Evolutionary conservation across 92 coral and sea anemone species (phyloP).

Genomic region (Phenganax stokvisi): DNA sequence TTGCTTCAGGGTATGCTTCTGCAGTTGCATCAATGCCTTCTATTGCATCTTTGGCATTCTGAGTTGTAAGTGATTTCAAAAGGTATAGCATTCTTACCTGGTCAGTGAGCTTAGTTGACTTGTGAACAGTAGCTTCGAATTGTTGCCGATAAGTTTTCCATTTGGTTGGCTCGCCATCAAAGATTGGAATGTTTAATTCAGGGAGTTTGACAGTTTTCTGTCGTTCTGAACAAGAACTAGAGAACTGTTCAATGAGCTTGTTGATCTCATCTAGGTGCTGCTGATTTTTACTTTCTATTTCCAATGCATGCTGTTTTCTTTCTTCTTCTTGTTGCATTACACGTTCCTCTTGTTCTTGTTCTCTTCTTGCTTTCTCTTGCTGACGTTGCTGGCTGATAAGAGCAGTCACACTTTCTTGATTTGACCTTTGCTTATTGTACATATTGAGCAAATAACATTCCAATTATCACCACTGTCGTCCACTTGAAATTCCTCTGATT

Average conservation of each 20-base stretch:
- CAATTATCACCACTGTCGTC: constrained; percentile 2
- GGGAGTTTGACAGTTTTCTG: constrained; percentile 38
- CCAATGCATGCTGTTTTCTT: constrained; percentile 19
- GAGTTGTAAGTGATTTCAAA: constrained; percentile 44
- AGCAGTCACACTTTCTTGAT: neutral
- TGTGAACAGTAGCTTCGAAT: constrained; percentile 55
- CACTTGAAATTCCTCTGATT: neutral
- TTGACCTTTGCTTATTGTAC: neutral
- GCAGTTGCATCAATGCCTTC: constrained; percentile 50
- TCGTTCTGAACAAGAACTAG: constrained; percentile 7
- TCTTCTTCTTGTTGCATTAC: neutral
- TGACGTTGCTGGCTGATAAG: neutral
- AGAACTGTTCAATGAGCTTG: constrained; percentile 6
- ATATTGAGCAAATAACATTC: neutral
- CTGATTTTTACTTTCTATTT: constrained; percentile 13
- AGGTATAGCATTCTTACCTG: constrained; percentile 49
- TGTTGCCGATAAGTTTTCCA: constrained; percentile 59
- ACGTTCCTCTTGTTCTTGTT: neutral
- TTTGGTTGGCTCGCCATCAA: constrained; percentile 50
- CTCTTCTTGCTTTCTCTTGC: neutral
- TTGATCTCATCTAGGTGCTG: constrained; percentile 35
- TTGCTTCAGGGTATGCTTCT: constrained; percentile 53
- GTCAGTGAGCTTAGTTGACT: constrained; percentile 38
- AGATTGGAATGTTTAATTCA: constrained; percentile 42
- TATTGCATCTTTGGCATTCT: constrained; percentile 46